These are phyloP conservation scores for Molossus molossus DNA, from an alignment of 2,797 vertebrate genomes.

Conservation along the genomic window DNA sequence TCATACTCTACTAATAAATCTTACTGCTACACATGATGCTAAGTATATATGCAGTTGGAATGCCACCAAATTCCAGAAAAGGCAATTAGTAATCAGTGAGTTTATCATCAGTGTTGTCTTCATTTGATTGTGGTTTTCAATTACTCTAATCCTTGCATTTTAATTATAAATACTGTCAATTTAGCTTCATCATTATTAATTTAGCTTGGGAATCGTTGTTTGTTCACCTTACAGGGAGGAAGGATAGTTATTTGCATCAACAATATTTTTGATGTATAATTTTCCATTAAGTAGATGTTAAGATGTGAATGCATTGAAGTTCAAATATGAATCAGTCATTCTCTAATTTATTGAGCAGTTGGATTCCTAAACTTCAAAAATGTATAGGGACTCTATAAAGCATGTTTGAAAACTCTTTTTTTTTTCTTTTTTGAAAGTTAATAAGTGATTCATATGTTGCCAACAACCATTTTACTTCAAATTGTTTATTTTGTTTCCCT, in stretches of 20 bases:
- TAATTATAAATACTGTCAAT: constrained; percentile 80
- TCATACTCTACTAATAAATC: constrained; percentile 64
- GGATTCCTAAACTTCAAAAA: constrained; percentile 59
- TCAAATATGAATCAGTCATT: constrained; percentile 57
- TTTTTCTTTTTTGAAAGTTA: constrained; percentile 41
- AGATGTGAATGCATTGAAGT: constrained; percentile 25
- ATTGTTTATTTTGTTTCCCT: not conserved
- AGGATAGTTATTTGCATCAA: constrained; percentile 74
- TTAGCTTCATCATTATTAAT: constrained; percentile 80
- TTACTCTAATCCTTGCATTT: constrained; percentile 79
- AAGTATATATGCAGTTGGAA: constrained; percentile 68
- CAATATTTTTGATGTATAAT: constrained; percentile 75
- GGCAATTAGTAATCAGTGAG: constrained; percentile 80
- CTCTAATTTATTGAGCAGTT: constrained; percentile 57
- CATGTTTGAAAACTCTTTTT: constrained; percentile 27
- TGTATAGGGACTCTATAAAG: constrained; percentile 41
- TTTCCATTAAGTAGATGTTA: constrained; percentile 75
- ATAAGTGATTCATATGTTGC: not conserved
- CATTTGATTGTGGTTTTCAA: constrained; percentile 77
- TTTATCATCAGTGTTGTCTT: constrained; percentile 78
- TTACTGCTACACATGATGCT: constrained; percentile 55
- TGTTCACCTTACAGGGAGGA: constrained; percentile 71
- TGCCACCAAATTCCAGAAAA: constrained; percentile 71
- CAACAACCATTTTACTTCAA: constrained; percentile 40
- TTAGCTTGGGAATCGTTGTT: constrained; percentile 72